Evolutionary conservation across 2,797 vertebrate genomes (phyloP).

Genomic region (Eidolon dupreanum): DNA sequence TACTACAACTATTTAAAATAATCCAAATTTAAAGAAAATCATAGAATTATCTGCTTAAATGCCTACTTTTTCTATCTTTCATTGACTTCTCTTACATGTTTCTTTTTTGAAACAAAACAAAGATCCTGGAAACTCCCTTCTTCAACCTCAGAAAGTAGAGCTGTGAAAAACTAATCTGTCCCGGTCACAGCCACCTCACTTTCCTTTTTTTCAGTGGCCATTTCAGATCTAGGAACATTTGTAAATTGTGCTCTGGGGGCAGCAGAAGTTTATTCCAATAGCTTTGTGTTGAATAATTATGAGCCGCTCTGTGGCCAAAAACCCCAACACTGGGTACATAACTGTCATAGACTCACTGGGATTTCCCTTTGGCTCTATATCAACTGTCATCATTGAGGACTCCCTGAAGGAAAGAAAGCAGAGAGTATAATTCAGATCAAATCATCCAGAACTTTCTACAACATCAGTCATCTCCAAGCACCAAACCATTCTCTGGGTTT

Average conservation of each 20-base stretch:
- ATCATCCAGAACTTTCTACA: background rate
- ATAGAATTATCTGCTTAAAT: background rate
- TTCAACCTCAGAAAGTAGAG: background rate
- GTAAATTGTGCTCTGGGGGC: background rate
- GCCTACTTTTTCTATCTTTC: background rate
- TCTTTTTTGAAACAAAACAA: background rate
- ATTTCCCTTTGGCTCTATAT: background rate
- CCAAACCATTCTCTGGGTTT: background rate
- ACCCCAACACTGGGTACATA: background rate
- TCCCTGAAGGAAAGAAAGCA: background rate
- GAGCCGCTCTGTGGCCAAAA: background rate
- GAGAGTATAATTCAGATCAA: background rate
- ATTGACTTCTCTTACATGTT: background rate
- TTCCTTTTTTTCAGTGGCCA: background rate
- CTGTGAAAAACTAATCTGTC: background rate
- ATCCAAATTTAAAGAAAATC: conserved; percentile 14
- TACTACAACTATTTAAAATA: background rate
- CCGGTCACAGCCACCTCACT: background rate
- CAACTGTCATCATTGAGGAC: background rate
- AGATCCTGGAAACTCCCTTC: background rate
- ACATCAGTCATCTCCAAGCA: background rate
- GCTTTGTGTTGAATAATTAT: background rate
- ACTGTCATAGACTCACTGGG: background rate
- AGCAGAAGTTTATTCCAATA: background rate
- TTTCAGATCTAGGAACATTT: background rate